Base-by-base conservation (phyloP, 2,797 vertebrate genomes). In the Gobionotothen gibberifrons region DNA sequence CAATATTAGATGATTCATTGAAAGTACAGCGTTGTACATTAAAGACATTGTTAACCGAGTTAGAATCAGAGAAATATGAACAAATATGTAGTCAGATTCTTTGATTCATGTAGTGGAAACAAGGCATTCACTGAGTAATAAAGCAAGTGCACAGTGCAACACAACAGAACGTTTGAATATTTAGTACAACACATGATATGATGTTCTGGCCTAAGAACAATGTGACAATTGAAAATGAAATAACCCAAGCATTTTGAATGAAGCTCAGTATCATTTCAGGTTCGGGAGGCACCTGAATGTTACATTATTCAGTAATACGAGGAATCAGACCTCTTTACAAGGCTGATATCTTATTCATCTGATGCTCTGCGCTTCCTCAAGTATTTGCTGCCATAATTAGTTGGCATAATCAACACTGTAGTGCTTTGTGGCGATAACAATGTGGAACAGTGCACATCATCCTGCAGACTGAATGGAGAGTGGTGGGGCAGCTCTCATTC, bases 261-360 rank as follows among this genome's bases (percentile, higher is more conserved):
- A 75, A 36, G 71, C 76, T 66, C 76, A 63, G 40, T 79, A 80
- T 83, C 72, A 69, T 82, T 78, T 78, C 79, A 77, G 64, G 81
- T 58, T 66, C 62, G 69, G 59, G 42, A 71, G 69, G 64, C 72
- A 76, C 87, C 88, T 85, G 88, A 78, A 76, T 79, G 55, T 66
- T 58, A 76, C 78, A 81, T 84, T 69, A 77, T 79, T 78, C 82
- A 76, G 82, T 83, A 85, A 72, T 63, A 66, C 36, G 4, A 70
- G 51, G 65, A 82, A 84, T 84, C 65, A 67, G 79, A 65, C 57
- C 78, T 76, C 81, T 78, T 78, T 84, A 88, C 84, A 88, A 89
- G 82, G 79, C 70, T 84, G 75, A 78, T 90, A 90, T 93, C 90
- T 83, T 17, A 84, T 86, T 89, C 86, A 88, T 89, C 91, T 75